phyloP scores from a whole-genome alignment of 2,113 vertebrate genomes.

The Fregata magnificens region DNA sequence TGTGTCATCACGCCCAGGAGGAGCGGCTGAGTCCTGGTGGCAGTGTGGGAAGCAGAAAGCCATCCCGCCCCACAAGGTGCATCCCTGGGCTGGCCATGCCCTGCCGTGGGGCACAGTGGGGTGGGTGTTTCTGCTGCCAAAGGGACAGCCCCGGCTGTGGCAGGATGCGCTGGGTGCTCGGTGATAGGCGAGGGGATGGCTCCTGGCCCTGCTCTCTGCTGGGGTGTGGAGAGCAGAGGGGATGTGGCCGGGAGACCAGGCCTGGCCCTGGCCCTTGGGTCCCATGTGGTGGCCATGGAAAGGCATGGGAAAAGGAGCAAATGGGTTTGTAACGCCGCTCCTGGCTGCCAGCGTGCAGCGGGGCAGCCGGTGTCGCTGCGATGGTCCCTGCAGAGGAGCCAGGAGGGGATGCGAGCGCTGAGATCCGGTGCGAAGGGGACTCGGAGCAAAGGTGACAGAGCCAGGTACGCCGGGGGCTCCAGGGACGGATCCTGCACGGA shows the following conservation, averaged over 20 bases:
- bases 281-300: accelerated
- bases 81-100: background rate
- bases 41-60: background rate
- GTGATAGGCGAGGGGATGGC: background rate
- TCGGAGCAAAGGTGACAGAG: conserved; percentile 3
- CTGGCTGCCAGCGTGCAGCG: conserved; percentile 31
- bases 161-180: background rate
- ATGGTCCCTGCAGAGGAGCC: conserved; percentile 33
- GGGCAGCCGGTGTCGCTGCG: background rate
- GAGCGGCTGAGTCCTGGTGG: background rate
- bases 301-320: accelerated
- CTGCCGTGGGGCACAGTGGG: background rate
- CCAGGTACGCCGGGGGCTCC: background rate
- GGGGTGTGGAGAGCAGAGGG: background rate
- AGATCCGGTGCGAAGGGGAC: conserved; percentile 33
- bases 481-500: accelerated
- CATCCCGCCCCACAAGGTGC: background rate
- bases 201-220: background rate
- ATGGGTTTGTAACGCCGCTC: accelerated
- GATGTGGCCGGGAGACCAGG: background rate
- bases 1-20: background rate
- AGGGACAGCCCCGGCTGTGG: accelerated
- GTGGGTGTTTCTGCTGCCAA: background rate
- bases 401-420: conserved; percentile 12
- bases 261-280: background rate